Base-by-base conservation (phyloP, 2,797 vertebrate genomes). In the Crypturellus tataupa region DNA sequence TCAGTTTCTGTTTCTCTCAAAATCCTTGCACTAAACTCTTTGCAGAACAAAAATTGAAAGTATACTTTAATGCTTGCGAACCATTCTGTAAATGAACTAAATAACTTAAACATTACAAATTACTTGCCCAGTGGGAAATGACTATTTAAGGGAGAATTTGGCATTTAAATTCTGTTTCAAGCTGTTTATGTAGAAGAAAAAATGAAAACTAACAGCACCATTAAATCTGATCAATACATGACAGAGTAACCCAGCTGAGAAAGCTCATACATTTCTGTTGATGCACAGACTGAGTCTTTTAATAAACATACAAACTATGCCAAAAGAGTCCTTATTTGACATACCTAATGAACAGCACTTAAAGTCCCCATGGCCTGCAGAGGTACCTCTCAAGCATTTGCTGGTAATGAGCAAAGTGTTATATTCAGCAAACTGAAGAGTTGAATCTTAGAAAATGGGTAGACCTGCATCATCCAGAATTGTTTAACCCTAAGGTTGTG, bases 121-220 rank as follows among this genome's bases (percentile, higher is more conserved):
- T 60, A 82, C 59, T 87, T 56, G 13, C 23, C 23, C 42, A 53
- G 39, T 58, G 23, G 33, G 35, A 89, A 82, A 5, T 24, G 17
- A 10, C 44, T 68, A 75, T 35, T 88, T 89, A 83, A 86, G 53
- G 24, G 23, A 69, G 53, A 83, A 85, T 46, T 39, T 85, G 40
- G 27, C 29, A 67, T 83, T 73, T 62, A 71, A 55, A 49, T 83
- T 72, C 71, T 47, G 18, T 77, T 94, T 91, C 80, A 91, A 83
- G 40, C 18, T 67, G 53, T 47, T 89, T 71, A 16, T 2, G 1
- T 31, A 39, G 53, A 46, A 90, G 16, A 51, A 90, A 88, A 81
- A 71, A 76, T 11, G 12, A 90, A 80, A 49, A 78, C 18, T 37
- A 58, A 64, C 23, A 72, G 40, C 60, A 42, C 31, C 13, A 63